These are phyloP conservation scores for Dipodomys merriami DNA, from an alignment of 2,113 vertebrate species.

Conservation along the genomic window DNA sequence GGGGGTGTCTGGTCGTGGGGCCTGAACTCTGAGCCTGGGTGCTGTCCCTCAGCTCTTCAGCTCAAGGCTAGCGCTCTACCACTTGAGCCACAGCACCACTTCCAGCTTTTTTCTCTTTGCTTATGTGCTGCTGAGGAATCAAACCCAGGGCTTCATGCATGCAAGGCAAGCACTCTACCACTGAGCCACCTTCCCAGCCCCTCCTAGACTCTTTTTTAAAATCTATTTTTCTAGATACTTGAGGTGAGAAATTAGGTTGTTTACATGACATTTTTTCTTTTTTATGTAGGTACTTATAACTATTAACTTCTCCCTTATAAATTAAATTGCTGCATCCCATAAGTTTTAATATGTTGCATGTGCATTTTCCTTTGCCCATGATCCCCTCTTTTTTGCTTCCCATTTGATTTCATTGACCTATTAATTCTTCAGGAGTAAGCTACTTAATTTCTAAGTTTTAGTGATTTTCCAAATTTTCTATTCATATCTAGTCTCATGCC, in stretches of 20 bases:
- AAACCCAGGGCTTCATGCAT: too few species aligned
- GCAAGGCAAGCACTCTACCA: too few species aligned
- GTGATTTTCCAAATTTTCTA: background rate
- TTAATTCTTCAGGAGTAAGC: background rate
- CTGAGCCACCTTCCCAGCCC: too few species aligned
- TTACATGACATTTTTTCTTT: background rate
- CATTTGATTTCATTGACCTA: background rate
- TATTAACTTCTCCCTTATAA: background rate
- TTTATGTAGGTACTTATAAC: background rate
- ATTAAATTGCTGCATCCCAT: background rate
- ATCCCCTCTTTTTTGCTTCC: background rate
- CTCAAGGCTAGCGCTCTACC: too few species aligned
- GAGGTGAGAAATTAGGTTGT: background rate
- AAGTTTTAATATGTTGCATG: background rate
- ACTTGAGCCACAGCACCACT: too few species aligned
- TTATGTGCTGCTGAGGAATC: too few species aligned
- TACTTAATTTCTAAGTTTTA: background rate
- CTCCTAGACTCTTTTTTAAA: too few species aligned
- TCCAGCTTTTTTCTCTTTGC: too few species aligned
- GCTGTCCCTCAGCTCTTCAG: too few species aligned
- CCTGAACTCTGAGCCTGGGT: too few species aligned
- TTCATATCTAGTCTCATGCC: background rate
- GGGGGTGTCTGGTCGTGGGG: too few species aligned
- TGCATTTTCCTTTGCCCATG: too few species aligned
- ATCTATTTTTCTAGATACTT: background rate